Percentiles rank a stretch among this genome's conserved stretches.
These are phyloP conservation scores for Thunnus albacares DNA, from an alignment of 2,797 vertebrate species.

Conservation along the genomic window DNA sequence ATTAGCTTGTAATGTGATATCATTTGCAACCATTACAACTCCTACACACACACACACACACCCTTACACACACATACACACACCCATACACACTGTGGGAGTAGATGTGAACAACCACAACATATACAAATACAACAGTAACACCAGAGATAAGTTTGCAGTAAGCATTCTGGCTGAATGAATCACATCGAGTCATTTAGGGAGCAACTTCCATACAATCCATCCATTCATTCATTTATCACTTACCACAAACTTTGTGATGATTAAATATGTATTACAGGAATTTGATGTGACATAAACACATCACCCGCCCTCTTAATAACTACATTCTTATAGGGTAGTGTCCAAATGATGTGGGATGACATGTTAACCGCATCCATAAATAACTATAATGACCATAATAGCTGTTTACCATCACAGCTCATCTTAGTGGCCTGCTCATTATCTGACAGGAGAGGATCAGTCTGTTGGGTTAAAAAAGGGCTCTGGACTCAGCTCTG, in stretches of 20 bases:
- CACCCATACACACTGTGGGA: slow-evolving; percentile 29
- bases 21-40: slow-evolving; percentile 39
- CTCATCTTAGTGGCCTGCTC: slow-evolving; percentile 41
- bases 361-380: slow-evolving; percentile 58
- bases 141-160: slow-evolving; percentile 37
- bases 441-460: slow-evolving; percentile 51
- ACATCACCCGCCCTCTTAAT: slow-evolving; percentile 20
- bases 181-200: slow-evolving; percentile 25
- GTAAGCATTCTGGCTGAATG: slow-evolving; percentile 21
- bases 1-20: slow-evolving; percentile 52
- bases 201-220: slow-evolving; percentile 37
- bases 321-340: slow-evolving; percentile 25
- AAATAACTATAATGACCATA: slow-evolving; percentile 76
- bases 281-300: slow-evolving; percentile 44
- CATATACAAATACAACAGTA: slow-evolving; percentile 12
- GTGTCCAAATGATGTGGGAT: slow-evolving; percentile 42
- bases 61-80: neutral
- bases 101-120: slow-evolving; percentile 13
- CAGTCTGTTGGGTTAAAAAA: slow-evolving; percentile 17
- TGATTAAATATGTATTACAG: slow-evolving; percentile 14
- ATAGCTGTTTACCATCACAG: slow-evolving; percentile 70
- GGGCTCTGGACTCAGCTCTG: neutral
- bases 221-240: slow-evolving; percentile 29
- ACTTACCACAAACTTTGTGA: slow-evolving; percentile 18
- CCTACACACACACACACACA: slow-evolving; percentile 17